Evolutionary conservation across 2,888 invertebrate species (phyloP).

Genomic region (Omphaloscelis lunosa): DNA sequence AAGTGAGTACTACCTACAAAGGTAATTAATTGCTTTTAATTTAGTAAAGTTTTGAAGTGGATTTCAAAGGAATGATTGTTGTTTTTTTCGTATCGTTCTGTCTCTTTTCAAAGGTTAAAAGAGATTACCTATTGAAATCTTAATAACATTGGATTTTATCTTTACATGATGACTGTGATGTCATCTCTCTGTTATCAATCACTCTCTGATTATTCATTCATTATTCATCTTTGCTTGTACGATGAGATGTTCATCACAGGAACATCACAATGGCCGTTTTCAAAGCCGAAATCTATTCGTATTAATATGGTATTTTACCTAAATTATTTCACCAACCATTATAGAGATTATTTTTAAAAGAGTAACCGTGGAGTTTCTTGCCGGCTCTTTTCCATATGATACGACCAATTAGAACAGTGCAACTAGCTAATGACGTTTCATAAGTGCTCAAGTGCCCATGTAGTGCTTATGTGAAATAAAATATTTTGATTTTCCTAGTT

Average conservation of each 20-base stretch:
- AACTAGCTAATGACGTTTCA: no score
- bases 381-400: no score
- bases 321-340: no score
- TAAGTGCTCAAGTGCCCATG: no score
- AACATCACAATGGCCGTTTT: neutral
- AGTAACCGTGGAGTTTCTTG: no score
- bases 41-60: neutral
- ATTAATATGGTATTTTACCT: neutral
- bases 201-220: neutral
- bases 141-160: neutral
- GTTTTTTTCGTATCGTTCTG: neutral
- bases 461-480: no score
- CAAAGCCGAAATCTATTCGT: neutral
- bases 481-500: no score
- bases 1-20: neutral
- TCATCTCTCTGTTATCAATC: neutral
- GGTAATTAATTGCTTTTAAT: slow-evolving; percentile 7
- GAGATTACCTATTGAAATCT: neutral
- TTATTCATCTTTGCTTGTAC: neutral
- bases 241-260: neutral
- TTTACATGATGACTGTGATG: neutral
- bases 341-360: no score
- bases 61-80: neutral
- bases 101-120: neutral
- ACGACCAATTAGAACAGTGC: no score